Evolutionary conservation across 2,888 invertebrate species (phyloP).

Genomic region (Xylota sylvarum): DNA sequence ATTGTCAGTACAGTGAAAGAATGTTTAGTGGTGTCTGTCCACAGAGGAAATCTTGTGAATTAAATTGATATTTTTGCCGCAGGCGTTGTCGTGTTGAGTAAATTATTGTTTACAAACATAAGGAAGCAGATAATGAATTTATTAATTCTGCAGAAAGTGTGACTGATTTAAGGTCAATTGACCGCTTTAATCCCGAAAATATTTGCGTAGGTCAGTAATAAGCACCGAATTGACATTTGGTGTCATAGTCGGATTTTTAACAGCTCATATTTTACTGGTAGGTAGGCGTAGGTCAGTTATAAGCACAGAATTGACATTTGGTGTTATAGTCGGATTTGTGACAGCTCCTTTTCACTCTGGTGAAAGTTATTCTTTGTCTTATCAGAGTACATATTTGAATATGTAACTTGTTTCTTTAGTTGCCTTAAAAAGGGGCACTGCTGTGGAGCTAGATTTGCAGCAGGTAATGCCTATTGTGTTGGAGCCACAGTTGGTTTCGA

Average conservation of each 20-base stretch:
- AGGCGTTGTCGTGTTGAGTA: constrained; percentile 1
- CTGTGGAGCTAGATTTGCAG: no score
- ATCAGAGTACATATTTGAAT: background rate
- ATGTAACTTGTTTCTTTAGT: no score
- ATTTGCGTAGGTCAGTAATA: constrained; percentile 16
- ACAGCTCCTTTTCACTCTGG: background rate
- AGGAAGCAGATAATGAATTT: background rate
- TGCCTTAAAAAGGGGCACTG: no score
- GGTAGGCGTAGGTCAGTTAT: constrained; percentile 20
- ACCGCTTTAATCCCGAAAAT: background rate
- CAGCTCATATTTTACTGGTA: background rate
- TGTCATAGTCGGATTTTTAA: background rate
- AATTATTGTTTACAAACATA: background rate
- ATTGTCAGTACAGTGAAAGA: background rate
- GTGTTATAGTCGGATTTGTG: background rate
- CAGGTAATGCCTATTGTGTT: no score
- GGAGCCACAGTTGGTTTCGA: no score
- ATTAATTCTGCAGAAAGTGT: background rate
- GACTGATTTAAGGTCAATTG: background rate
- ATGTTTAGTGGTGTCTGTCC: background rate
- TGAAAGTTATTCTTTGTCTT: background rate
- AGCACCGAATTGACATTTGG: background rate
- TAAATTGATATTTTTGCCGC: constrained; percentile 26
- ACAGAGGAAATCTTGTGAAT: constrained; percentile 2
- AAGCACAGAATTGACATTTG: background rate